A percentile compares a stretch with the other conserved stretches of the same genome.
Evolutionary conservation across 2,797 vertebrate species (phyloP).

Genomic region (Loriculus beryllinus): DNA sequence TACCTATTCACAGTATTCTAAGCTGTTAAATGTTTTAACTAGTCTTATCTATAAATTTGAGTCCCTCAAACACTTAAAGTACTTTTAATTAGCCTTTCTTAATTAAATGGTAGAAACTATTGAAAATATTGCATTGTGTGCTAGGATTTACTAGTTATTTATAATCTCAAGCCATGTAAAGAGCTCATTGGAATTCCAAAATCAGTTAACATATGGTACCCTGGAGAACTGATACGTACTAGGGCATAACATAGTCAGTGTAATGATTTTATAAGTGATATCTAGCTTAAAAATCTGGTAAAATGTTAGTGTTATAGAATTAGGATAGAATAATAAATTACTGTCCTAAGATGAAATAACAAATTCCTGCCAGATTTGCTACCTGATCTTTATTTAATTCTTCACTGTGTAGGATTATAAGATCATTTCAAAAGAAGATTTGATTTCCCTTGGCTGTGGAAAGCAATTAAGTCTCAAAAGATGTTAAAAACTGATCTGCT

Average conservation of each 20-base stretch:
- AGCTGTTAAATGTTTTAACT: neutral
- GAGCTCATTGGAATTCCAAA: neutral
- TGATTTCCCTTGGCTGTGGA: conserved; percentile 11
- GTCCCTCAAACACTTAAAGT: neutral
- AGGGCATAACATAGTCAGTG: neutral
- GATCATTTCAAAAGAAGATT: neutral
- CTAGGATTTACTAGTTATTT: neutral
- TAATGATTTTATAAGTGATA: neutral
- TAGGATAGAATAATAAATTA: neutral
- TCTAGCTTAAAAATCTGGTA: neutral
- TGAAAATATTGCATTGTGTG: neutral
- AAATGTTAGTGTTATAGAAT: neutral
- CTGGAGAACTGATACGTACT: neutral
- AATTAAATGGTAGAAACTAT: neutral
- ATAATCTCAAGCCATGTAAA: neutral
- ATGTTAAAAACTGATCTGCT: conserved; percentile 4
- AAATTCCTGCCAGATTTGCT: conserved; percentile 11
- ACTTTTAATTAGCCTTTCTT: neutral
- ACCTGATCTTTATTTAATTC: conserved; percentile 29
- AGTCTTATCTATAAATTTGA: neutral
- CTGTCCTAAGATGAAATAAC: neutral
- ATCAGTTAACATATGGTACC: neutral
- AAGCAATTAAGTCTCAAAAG: conserved; percentile 35
- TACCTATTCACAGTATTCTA: neutral
- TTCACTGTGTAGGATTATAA: conserved; percentile 3